phyloP scores from a whole-genome alignment of 1,140 invertebrate species.

The Diploscapter pachys region DNA sequence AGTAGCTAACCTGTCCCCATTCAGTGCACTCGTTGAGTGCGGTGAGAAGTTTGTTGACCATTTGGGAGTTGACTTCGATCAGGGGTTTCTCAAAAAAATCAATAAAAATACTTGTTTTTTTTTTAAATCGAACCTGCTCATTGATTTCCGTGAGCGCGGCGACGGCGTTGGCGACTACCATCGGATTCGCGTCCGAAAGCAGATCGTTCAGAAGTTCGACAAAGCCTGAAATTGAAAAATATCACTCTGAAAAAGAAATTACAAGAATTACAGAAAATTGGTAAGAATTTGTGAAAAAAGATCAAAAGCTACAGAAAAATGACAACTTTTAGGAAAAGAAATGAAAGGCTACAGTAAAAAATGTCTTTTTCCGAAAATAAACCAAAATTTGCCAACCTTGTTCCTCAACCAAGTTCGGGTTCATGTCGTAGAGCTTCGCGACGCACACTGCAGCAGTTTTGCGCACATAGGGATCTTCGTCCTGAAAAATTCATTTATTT shows the following conservation, averaged over 20 bases:
- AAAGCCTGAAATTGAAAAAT: constrained; percentile 64
- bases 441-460: constrained; percentile 99
- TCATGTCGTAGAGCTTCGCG: constrained; percentile 98
- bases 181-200: constrained; percentile 98
- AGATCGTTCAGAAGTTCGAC: constrained; percentile 93
- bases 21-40: constrained; percentile 98
- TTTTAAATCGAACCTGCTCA: constrained; percentile 86
- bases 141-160: constrained; percentile 98
- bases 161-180: constrained; percentile 99
- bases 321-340: background rate
- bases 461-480: constrained; percentile 98
- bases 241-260: constrained; percentile 1
- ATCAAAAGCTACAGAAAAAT: constrained; percentile 2
- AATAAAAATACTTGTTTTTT: constrained; percentile 58
- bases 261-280: background rate
- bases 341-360: background rate
- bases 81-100: background rate
- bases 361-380: background rate
- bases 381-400: constrained; percentile 69
- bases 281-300: background rate
- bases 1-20: constrained; percentile 55
- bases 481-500: constrained; percentile 59
- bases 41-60: constrained; percentile 95
- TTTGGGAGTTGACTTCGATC: constrained; percentile 79
- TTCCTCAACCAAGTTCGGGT: constrained; percentile 91